Base-by-base conservation (phyloP, 2,797 vertebrate genomes). In the Anas bahamensis region DNA sequence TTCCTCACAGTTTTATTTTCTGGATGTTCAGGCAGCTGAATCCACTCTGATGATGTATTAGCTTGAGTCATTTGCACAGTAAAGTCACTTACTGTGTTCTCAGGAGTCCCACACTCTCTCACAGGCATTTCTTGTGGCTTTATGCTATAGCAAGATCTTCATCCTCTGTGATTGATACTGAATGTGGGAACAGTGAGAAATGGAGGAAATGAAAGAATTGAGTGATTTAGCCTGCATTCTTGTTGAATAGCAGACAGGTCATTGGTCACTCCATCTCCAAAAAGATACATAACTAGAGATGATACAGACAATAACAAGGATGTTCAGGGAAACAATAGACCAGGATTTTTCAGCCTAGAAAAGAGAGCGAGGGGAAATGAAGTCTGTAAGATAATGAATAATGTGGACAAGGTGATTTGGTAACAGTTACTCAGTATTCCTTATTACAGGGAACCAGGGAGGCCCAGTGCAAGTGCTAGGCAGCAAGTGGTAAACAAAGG, bases 391-490 rank as follows among this genome's bases (percentile, higher is more conserved):
- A 19, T 56, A 23, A 22, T 11, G 39, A 2, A 0, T 8, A 12
- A 33, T 14, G 10, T 1, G 5, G 55, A 3, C 29, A 28, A 8
- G 55, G 60, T 7, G 46, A 13, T 29, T 11, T n/a, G 59, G 37
- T 12, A 17, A 5, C 7, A 3, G 17, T 13, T 53, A 4, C 21
- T 53, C 39, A 6, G 24, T 10, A 4, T 17, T 16, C 73, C 60
- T 60, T 5, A 2, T 15, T 9, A 15, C 14, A 4, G 1, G 6
- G 60, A 16, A 8, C 17, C 3, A 3, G 37, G 59, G 35, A 33
- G 59, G 17, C 46, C 31, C 15, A 3, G 33, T 2, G 37, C 28
- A 4, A 4, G 1, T 10, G 21, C 15, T 14, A 22, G 73, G 73
- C 60, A 72, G 66, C 66, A 7, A 0, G 1, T 6, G 17, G 24